Conservation (phyloP, 2,888 invertebrate species). For the Xylota sylvarum region DNA sequence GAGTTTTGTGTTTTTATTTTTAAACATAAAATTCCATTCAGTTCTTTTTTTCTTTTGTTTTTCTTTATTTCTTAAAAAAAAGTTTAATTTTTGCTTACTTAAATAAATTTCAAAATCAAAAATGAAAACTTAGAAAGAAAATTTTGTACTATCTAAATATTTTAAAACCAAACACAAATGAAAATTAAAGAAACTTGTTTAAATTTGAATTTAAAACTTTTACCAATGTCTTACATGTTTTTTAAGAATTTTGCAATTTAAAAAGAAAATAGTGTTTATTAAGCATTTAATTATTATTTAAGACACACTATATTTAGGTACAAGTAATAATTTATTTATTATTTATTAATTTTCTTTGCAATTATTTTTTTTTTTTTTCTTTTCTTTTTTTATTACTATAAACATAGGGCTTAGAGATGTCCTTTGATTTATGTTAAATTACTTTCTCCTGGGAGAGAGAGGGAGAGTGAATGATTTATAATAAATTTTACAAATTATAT, state of each 20-base stretch:
- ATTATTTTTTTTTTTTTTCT: conserved; percentile 8
- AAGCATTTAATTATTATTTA: conserved; percentile 72
- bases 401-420: conserved; percentile 13
- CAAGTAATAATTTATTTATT: conserved; percentile 70
- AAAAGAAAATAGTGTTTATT: conserved; percentile 28
- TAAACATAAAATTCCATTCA: conserved; percentile 42
- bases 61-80: conserved; percentile 12
- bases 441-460: conserved; percentile 7
- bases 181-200: conserved; percentile 9
- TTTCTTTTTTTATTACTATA: conserved; percentile 32
- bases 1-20: conserved; percentile 8
- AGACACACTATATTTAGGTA: conserved; percentile 77
- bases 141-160: conserved; percentile 72
- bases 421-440: conserved; percentile 3
- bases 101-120: conserved; percentile 24
- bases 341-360: conserved; percentile 39
- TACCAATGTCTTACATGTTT: conserved; percentile 35
- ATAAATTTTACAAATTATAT: conserved; percentile 26
- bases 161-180: background rate
- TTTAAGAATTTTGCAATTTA: conserved; percentile 11
- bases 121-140: conserved; percentile 10
- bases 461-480: conserved; percentile 22
- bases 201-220: conserved; percentile 6
- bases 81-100: background rate
- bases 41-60: conserved; percentile 23